Percentiles rank a stretch among this genome's conserved stretches.
phyloP scores from a whole-genome alignment of 2,888 invertebrate species.

The Drosophila acutilabella region DNA sequence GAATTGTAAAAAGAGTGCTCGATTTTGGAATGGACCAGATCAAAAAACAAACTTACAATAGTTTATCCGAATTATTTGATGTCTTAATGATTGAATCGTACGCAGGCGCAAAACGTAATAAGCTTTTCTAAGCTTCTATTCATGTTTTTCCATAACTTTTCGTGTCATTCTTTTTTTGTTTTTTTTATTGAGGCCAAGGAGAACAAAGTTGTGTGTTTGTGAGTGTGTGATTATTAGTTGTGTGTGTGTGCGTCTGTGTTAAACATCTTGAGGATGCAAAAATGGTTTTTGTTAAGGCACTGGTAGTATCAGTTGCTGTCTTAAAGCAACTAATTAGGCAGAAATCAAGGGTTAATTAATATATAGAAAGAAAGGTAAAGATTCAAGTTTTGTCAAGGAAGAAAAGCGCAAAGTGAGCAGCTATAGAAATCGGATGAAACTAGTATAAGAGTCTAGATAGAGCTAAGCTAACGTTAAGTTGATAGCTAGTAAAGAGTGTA shows the following conservation, averaged over 20 bases:
- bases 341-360: constrained; percentile 24
- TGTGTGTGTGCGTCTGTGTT: constrained; percentile 19
- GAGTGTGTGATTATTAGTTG: neutral
- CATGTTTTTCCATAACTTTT: neutral
- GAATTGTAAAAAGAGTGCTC: constrained; percentile 84
- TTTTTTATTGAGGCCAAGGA: constrained; percentile 29
- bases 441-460: neutral
- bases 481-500: constrained; percentile 4
- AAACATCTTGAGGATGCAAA: constrained; percentile 24
- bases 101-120: constrained; percentile 56
- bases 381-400: constrained; percentile 8
- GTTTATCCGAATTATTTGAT: constrained; percentile 57
- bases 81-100: constrained; percentile 47
- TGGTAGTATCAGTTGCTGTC: constrained; percentile 72
- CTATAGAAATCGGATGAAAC: constrained; percentile 15
- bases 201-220: constrained; percentile 10
- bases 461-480: constrained; percentile 3
- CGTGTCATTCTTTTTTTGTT: neutral
- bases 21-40: constrained; percentile 83
- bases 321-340: constrained; percentile 49
- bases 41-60: constrained; percentile 66
- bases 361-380: constrained; percentile 6
- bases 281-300: constrained; percentile 65
- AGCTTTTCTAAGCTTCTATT: constrained; percentile 18
- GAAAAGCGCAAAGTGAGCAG: neutral